Base-by-base conservation (phyloP, 2,113 vertebrate species). In the Eonycteris spelaea region DNA sequence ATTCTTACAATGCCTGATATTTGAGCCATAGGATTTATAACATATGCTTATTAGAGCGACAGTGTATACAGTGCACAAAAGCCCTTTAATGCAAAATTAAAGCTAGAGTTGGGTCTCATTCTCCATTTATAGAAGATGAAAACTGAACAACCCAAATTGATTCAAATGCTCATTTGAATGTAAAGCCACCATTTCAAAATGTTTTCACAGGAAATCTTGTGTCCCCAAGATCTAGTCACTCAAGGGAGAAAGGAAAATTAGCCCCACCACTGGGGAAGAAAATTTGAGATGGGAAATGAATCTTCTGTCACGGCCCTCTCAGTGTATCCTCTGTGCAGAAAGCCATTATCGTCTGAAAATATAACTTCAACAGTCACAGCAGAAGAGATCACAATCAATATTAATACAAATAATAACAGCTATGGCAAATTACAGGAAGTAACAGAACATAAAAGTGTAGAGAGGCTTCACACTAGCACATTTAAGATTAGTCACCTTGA, bases 41-140 rank as follows among this genome's bases (percentile, higher is more conserved):
- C 43, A 73, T 26, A 59, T 30, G 22, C 19, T 33, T 67, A 28
- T 90, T 26, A 8, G n/a, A 51, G 18, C 35, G 73, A 86, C n/a
- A 74, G 13, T 5, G 48, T 88, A 38, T 38, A 40, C 12, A 83
- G 30, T 70, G 0, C 35, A 40, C 8, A 78, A 86, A 93, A 91
- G 9, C 19, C 85, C 59, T 86, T 85, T 59, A 85, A 59, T 0
- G 1, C 16, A 86, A 94, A 96, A 78, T 78, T 70, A 86, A 85
- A 73, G 80, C n/a, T 77, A 40, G 7, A 11, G 19, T 65, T 55
- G 1, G 10, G n/a, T 80, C 33, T 11, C 43, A 43, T 63, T 70
- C 14, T 74, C 45, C 33, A 77, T 43, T 82, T 73, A 35, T 9
- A 16, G 79, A 74, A 53, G 53, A 30, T 19, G 7, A 24, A 70